phyloP scores from a whole-genome alignment of 1,140 invertebrate genomes.

The Acromyrmex echinatior region DNA sequence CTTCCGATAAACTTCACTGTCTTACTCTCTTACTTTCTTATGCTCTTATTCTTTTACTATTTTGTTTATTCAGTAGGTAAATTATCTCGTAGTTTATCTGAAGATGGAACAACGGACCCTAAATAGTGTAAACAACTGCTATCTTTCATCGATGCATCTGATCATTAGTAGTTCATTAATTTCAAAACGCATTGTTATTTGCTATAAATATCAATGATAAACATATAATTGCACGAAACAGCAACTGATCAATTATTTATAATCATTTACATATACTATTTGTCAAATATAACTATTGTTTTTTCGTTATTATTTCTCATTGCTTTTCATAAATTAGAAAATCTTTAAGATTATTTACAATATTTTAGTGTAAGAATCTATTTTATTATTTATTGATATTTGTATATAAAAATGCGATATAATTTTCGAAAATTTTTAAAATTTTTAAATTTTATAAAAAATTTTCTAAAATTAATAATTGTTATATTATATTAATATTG shows the following conservation, averaged over 20 bases:
- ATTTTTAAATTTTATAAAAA: not conserved
- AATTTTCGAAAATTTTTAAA: not conserved
- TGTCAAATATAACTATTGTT: not conserved
- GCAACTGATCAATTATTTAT: not conserved
- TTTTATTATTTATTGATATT: constrained; percentile 18
- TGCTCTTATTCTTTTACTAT: no score
- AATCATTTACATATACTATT: not conserved
- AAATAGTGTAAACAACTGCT: not conserved
- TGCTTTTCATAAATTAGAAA: not conserved
- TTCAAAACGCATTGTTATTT: constrained; percentile 11
- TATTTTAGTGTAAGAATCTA: not conserved
- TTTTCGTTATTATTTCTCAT: not conserved
- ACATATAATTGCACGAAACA: not conserved
- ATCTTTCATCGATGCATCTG: not conserved
- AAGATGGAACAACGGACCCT: no score
- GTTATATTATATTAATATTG: no score
- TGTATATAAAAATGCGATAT: not conserved
- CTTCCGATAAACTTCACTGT: no score
- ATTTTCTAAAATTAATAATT: not conserved
- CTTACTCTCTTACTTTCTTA: no score
- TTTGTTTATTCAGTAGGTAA: no score
- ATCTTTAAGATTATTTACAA: not conserved
- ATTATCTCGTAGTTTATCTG: no score
- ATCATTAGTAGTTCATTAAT: not conserved
- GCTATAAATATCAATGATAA: not conserved